A percentile compares a stretch with the other conserved stretches of the same genome.
These are phyloP conservation scores for Agriotes lineatus DNA, from an alignment of 2,888 invertebrate species.

Conservation along the genomic window DNA sequence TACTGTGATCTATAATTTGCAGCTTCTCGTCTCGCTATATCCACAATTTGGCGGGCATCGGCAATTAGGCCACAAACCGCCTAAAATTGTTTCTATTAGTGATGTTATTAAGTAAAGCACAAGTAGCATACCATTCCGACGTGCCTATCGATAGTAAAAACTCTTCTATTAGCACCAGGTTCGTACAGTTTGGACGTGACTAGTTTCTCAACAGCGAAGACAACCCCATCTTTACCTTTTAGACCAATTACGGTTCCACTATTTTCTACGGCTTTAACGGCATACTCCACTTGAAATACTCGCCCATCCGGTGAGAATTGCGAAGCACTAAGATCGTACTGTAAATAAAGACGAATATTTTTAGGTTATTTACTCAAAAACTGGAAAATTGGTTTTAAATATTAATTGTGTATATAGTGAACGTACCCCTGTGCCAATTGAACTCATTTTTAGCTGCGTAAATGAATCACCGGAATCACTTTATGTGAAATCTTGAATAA, in stretches of 20 bases:
- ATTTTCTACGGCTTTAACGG: constrained; percentile 96
- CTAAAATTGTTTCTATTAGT: constrained; percentile 62
- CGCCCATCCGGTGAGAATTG: constrained; percentile 99
- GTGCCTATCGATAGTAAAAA: constrained; percentile 93
- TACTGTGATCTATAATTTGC: constrained; percentile 92
- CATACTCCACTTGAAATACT: constrained; percentile 99
- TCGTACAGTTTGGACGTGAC: constrained; percentile 95
- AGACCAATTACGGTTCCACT: constrained; percentile 94
- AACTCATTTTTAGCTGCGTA: constrained; percentile 79
- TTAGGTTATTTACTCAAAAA: too few species aligned
- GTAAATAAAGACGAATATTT: constrained; percentile 57
- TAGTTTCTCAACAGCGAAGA: constrained; percentile 97
- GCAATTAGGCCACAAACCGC: constrained; percentile 93
- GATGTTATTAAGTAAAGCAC: constrained; percentile 26
- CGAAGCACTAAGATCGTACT: constrained; percentile 99
- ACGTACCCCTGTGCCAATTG: constrained; percentile 95
- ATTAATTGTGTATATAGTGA: constrained; percentile 40
- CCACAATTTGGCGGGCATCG: constrained; percentile 93
- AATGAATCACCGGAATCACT: background rate
- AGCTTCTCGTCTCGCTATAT: constrained; percentile 94
- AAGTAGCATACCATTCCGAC: constrained; percentile 85
- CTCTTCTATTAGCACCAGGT: constrained; percentile 89
- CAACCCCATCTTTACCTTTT: constrained; percentile 95
- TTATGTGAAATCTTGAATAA: constrained; percentile 8
- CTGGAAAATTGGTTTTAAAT: background rate